Evolutionary conservation across 2,797 vertebrate species (phyloP).

Genomic region (Vultur gryphus): DNA sequence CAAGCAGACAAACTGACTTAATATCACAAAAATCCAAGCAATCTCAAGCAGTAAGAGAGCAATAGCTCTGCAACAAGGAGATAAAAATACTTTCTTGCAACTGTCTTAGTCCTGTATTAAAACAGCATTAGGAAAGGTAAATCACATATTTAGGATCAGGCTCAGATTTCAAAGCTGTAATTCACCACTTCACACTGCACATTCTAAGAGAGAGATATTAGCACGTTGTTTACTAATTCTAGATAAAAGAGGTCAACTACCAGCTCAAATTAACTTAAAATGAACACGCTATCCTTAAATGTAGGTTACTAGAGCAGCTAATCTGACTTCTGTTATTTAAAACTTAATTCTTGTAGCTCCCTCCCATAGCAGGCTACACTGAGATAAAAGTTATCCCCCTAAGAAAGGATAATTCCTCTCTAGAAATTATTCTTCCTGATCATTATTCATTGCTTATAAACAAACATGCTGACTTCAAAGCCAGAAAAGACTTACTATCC

Average conservation of each 20-base stretch:
- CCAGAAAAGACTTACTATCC: not conserved
- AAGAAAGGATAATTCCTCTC: not conserved
- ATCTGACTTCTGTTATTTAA: slow-evolving; percentile 5
- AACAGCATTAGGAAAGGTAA: not conserved
- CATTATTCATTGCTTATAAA: not conserved
- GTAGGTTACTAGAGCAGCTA: slow-evolving; percentile 4
- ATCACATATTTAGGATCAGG: not conserved
- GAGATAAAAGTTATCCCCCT: not conserved
- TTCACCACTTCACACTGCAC: not conserved
- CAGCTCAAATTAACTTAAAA: not conserved
- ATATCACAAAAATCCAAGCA: not conserved
- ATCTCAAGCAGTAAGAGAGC: not conserved
- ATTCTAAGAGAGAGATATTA: not conserved
- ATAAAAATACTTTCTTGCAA: not conserved
- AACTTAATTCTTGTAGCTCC: not conserved
- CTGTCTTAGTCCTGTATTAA: not conserved
- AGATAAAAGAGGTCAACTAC: not conserved
- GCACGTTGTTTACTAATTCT: not conserved
- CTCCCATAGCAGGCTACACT: not conserved
- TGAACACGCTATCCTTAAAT: not conserved
- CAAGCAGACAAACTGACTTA: not conserved
- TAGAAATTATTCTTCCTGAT: not conserved
- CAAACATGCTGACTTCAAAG: not conserved
- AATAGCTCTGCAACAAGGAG: not conserved
- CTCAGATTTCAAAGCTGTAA: not conserved